Evolutionary conservation across 2,888 invertebrate genomes (phyloP).

Genomic region (Pomacea canaliculata): DNA sequence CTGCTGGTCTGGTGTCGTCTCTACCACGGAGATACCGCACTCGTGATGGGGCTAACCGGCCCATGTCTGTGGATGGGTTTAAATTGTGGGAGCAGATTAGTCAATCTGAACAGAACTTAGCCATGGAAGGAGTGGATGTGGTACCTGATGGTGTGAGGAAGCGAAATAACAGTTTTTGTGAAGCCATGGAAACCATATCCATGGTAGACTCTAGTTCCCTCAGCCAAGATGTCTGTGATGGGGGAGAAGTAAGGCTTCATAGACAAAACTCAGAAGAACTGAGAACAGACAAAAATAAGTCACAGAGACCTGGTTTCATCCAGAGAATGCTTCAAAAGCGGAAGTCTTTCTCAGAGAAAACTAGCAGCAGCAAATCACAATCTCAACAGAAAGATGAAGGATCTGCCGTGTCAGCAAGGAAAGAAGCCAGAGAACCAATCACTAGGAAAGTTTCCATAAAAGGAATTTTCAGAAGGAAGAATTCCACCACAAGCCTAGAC

Average conservation of each 20-base stretch:
- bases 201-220: neutral
- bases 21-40: slow-evolving; percentile 17
- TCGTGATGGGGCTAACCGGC: slow-evolving; percentile 25
- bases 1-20: slow-evolving; percentile 16
- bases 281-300: slow-evolving; percentile 2
- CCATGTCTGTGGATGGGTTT: slow-evolving; percentile 41
- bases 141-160: slow-evolving; percentile 2
- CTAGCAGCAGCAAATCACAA: neutral
- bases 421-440: slow-evolving; percentile 19
- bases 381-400: neutral
- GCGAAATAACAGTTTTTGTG: slow-evolving; percentile 30
- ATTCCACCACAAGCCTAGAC: slow-evolving; percentile 18
- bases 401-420: neutral
- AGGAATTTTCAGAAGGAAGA: slow-evolving; percentile 39
- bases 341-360: slow-evolving; percentile 31
- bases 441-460: slow-evolving; percentile 35
- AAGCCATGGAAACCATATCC: slow-evolving; percentile 20
- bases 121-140: slow-evolving; percentile 21
- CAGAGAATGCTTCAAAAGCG: slow-evolving; percentile 53
- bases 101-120: slow-evolving; percentile 30
- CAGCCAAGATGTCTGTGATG: neutral
- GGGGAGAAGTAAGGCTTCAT: neutral
- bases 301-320: slow-evolving; percentile 49
- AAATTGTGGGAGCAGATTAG: slow-evolving; percentile 30
- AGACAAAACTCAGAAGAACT: slow-evolving; percentile 3